These are phyloP conservation scores for Megaceryle alcyon DNA, from an alignment of 2,797 vertebrate genomes.

Conservation along the genomic window DNA sequence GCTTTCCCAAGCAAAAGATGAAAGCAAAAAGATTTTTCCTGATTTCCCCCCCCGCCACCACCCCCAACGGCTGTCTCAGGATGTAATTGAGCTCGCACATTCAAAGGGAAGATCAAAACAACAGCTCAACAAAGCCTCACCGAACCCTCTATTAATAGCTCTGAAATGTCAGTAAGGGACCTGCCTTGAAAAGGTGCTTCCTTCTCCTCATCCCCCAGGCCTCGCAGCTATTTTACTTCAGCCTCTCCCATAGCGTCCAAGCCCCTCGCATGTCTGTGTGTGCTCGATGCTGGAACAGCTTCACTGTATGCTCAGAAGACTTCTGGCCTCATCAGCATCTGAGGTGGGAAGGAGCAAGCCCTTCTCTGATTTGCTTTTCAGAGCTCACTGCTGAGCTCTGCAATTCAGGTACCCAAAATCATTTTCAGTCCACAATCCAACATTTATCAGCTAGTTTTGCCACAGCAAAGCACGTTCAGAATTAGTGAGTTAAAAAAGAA, in stretches of 20 bases:
- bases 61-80: constrained; percentile 33
- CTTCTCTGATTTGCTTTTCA: constrained; percentile 3
- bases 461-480: constrained; percentile 18
- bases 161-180: constrained; percentile 7
- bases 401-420: constrained; percentile 15
- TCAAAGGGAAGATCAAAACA: constrained; percentile 70
- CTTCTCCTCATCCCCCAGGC: not conserved
- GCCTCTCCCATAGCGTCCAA: not conserved
- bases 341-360: not conserved
- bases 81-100: constrained; percentile 38
- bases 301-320: not conserved
- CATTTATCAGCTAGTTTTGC: constrained; percentile 12
- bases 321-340: not conserved
- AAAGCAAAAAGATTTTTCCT: constrained; percentile 45
- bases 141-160: constrained; percentile 56
- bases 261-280: not conserved
- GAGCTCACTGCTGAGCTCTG: constrained; percentile 6
- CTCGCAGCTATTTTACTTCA: not conserved
- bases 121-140: constrained; percentile 27
- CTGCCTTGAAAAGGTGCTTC: constrained; percentile 25
- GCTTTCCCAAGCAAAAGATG: constrained; percentile 47
- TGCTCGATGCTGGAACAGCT: not conserved
- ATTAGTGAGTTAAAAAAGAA: constrained; percentile 29
- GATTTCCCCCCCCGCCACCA: not conserved
- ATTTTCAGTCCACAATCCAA: not conserved